Evolutionary conservation across 2,113 vertebrate genomes (phyloP).

Genomic region (Gymnogyps californianus): DNA sequence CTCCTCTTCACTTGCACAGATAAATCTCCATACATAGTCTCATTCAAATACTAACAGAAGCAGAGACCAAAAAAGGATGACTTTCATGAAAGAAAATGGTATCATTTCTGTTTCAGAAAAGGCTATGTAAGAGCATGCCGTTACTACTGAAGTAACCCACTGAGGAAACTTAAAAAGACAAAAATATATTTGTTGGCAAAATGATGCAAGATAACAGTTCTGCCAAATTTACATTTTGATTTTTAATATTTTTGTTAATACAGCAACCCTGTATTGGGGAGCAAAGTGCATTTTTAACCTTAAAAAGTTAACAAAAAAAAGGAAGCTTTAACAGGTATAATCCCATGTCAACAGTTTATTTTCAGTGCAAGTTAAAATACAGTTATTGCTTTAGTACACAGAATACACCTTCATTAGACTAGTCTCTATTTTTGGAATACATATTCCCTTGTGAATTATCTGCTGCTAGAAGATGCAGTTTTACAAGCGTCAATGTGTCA

Average conservation of each 20-base stretch:
- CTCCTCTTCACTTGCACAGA: neutral
- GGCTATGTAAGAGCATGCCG: neutral
- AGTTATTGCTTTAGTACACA: conserved; percentile 30
- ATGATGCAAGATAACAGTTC: neutral
- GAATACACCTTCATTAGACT: conserved; percentile 23
- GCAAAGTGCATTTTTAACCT: neutral
- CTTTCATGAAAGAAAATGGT: neutral
- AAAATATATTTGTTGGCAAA: neutral
- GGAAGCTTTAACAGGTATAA: conserved; percentile 41
- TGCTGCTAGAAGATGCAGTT: neutral
- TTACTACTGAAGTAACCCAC: neutral
- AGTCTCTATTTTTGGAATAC: neutral
- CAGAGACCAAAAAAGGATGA: neutral
- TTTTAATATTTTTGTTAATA: neutral
- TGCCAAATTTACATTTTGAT: neutral
- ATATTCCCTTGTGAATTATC: neutral
- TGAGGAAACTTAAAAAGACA: neutral
- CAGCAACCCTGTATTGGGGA: neutral
- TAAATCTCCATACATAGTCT: neutral
- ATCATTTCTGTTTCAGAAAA: neutral
- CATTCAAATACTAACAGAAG: neutral
- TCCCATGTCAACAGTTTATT: conserved; percentile 54
- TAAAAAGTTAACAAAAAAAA: neutral
- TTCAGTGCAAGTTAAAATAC: conserved; percentile 47
- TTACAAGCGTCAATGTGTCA: neutral